Evolutionary conservation across 2,797 vertebrate species (phyloP).

Genomic region (Varecia variegata): DNA sequence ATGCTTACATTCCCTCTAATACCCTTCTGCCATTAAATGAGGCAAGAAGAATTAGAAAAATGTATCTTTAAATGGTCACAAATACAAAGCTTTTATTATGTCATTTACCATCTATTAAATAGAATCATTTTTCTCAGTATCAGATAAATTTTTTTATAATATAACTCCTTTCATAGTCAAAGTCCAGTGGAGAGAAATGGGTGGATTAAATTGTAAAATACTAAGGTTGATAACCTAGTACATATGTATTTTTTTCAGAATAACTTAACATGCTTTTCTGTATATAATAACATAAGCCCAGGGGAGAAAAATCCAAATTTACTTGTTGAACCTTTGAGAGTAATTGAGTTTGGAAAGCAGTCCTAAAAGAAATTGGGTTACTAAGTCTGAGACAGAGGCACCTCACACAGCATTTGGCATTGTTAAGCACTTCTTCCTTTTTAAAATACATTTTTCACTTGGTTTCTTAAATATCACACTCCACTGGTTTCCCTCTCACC

Average conservation of each 20-base stretch:
- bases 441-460: not conserved
- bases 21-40: not conserved
- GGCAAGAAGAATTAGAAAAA: not conserved
- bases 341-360: not conserved
- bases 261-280: not conserved
- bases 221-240: not conserved
- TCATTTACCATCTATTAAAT: not conserved
- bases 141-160: not conserved
- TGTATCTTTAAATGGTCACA: not conserved
- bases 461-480: not conserved
- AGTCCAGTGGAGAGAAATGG: not conserved
- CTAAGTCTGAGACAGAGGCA: not conserved
- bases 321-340: not conserved
- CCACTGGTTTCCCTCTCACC: not conserved
- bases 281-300: not conserved
- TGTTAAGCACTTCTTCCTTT: not conserved
- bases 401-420: not conserved
- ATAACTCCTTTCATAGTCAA: not conserved
- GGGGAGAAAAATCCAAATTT: not conserved
- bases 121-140: not conserved
- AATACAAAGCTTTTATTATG: not conserved
- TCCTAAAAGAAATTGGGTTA: not conserved
- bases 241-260: not conserved
- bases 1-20: not conserved
- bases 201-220: not conserved